These are phyloP conservation scores for Chinchilla lanigera DNA, from an alignment of 2,113 vertebrate species.

Conservation along the genomic window DNA sequence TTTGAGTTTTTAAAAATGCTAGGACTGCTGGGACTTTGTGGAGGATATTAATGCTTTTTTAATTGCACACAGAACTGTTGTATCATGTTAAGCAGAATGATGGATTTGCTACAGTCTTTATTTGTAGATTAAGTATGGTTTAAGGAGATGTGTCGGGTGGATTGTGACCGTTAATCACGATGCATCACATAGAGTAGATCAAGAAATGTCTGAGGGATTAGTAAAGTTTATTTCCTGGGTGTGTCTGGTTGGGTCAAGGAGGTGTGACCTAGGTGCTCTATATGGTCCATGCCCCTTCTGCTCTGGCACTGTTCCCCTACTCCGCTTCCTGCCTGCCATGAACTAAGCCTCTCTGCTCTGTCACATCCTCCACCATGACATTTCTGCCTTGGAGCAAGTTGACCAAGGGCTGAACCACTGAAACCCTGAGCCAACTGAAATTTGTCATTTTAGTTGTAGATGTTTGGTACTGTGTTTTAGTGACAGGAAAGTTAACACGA, in stretches of 20 bases:
- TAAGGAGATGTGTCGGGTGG: not conserved
- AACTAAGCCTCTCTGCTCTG: not conserved
- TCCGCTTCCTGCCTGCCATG: not conserved
- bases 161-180: not conserved
- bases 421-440: not conserved
- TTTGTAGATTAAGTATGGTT: not conserved
- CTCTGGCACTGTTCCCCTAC: not conserved
- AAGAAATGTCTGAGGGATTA: not conserved
- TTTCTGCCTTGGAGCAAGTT: not conserved
- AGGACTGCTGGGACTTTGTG: not conserved
- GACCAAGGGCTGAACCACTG: not conserved
- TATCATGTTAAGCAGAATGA: not conserved
- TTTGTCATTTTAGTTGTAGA: not conserved
- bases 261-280: not conserved
- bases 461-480: not conserved
- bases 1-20: not conserved
- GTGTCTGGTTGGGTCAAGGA: not conserved
- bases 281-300: not conserved
- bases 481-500: not conserved
- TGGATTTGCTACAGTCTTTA: not conserved
- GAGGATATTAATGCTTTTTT: not conserved
- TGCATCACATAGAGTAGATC: not conserved
- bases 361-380: not conserved
- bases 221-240: not conserved
- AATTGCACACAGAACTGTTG: not conserved